These are phyloP conservation scores for Neotoma lepida DNA, from an alignment of 2,113 vertebrate species.

Conservation along the genomic window DNA sequence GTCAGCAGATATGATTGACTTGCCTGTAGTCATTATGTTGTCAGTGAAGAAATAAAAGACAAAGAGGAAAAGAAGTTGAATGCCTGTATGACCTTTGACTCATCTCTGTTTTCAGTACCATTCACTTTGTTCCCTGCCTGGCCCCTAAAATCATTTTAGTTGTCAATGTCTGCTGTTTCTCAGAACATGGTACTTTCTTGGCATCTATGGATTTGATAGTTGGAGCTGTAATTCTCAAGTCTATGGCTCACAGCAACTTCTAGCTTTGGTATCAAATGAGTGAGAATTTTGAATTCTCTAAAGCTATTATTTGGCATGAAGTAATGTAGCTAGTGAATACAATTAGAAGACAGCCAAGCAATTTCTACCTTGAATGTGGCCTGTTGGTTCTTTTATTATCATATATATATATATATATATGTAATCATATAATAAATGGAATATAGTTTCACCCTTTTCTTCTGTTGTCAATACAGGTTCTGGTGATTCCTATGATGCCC, in stretches of 20 bases:
- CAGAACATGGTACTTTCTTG: constrained; percentile 22
- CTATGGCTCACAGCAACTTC: background rate
- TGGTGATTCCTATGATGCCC: background rate
- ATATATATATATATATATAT: no score
- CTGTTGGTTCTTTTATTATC: constrained; percentile 19
- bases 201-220: background rate
- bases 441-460: background rate
- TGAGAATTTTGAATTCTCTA: background rate
- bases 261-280: constrained; percentile 7
- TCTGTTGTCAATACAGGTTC: background rate
- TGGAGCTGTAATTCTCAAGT: background rate
- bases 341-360: background rate
- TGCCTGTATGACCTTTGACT: background rate
- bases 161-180: background rate
- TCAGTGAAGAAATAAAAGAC: background rate
- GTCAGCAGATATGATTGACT: background rate
- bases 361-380: background rate
- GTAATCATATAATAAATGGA: background rate
- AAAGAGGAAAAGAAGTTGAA: background rate
- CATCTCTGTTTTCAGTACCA: background rate
- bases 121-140: background rate
- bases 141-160: background rate
- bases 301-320: background rate
- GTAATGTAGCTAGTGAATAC: background rate
- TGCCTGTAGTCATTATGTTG: background rate